Evolutionary conservation across 1,140 invertebrate genomes (phyloP), one percentile per base, ranked within the genome.

Genomic region (Centruroides sculpturatus): DNA sequence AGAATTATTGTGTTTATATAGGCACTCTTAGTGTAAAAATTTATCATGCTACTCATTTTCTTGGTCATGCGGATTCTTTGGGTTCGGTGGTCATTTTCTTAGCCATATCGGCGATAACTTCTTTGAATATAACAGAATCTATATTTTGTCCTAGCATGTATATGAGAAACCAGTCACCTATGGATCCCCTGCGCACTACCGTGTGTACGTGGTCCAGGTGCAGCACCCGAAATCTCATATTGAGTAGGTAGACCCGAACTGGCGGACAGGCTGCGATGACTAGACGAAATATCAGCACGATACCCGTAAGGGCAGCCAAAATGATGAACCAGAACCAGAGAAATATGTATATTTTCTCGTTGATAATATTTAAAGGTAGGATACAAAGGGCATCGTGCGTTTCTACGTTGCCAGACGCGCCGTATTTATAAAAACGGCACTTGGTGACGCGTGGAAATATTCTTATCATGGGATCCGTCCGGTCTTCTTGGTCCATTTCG

Each of bases 81-180:
- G 68, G 62, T 60, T 68, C 62, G 9, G 60, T 62, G 34, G 67
- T 67, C 69, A 92, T 80, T 72, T 86, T 85, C 72, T 84, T 84
- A 36, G 88, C 88, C 73, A 93, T 80, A 70, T 93, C 90, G 77
- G 90, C 85, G 81, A 93, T 86, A 68, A 93, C 85, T 72, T 92
- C 89, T 67, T 76, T 82, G 80, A 93, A 95, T 71, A 95, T 92
- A 66, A 94, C 84, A 58, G 87, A 89, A 78, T 95, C 91, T 69
- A 95, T 83, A 76, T 95, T 95, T 78, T 93, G 89, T 46, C 91
- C 91, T 66, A 95, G 80, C 83, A 94, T 91, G 77, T 92, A 93
- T 64, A 95, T 83, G 57, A 95, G 81, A 75, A 93, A 94, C 90
- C 90, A 95, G 77, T 95, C 91, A 63, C 90, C 91, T 78, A 94